Percentiles rank a stretch among this genome's conserved stretches.
Conservation (phyloP, 2,888 invertebrate species). For the Drosophila recens region DNA sequence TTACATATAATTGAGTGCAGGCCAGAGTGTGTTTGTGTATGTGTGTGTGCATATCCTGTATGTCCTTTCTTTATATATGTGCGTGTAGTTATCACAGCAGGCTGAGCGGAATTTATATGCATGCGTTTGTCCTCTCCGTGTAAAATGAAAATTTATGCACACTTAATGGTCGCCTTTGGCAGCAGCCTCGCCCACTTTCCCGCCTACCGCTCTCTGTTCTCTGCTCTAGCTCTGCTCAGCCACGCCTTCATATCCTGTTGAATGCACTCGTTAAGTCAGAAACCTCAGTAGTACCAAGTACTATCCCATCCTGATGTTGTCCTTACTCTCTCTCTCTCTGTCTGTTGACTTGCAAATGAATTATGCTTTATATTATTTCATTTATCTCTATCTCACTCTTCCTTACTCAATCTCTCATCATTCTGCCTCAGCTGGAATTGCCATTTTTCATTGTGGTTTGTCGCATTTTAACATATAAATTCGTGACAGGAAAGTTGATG, state of each 20-base stretch:
- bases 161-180: constrained; percentile 62
- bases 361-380: constrained; percentile 60
- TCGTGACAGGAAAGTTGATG: constrained; percentile 61
- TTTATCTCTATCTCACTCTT: background rate
- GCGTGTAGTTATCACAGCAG: constrained; percentile 41
- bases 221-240: background rate
- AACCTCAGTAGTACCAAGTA: constrained; percentile 32
- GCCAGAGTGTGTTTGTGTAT: constrained; percentile 5
- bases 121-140: constrained; percentile 52
- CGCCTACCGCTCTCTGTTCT: background rate
- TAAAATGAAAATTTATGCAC: constrained; percentile 70
- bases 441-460: constrained; percentile 54
- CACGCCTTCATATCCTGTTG: constrained; percentile 59
- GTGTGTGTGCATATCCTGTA: constrained; percentile 10
- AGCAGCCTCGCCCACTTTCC: background rate
- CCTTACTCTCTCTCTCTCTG: background rate
- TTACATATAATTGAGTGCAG: constrained; percentile 67
- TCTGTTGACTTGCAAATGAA: constrained; percentile 46
- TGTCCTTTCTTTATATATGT: constrained; percentile 3
- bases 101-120: constrained; percentile 54
- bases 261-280: constrained; percentile 58
- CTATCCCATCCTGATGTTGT: constrained; percentile 9
- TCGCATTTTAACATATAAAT: constrained; percentile 56
- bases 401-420: background rate
- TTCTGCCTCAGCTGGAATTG: constrained; percentile 20